Base-by-base conservation (phyloP, 2,888 invertebrate species). In the Metopia argyrocephala region DNA sequence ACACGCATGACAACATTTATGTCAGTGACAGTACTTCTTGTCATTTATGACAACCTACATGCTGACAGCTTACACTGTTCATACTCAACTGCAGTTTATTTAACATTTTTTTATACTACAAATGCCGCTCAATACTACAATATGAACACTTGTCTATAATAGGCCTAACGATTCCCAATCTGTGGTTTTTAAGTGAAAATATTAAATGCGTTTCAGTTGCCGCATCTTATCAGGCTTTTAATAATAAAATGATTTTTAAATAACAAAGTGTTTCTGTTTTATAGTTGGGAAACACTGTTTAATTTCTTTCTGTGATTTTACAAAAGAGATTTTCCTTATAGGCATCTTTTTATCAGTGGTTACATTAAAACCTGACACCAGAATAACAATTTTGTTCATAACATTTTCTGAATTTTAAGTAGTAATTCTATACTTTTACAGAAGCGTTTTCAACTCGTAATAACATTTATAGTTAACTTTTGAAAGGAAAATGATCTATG, bases 21-120 rank as follows among this genome's bases (percentile, higher is more conserved):
- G 65, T 65, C 69, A 80, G 61, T 70, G 80, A 76, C 76, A 80
- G 80, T 74, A 76, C 80, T 76, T 76, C 80, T 80, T 76, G 80
- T 80, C 76, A 74, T 65, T 65, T 76, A 76, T 80, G 80, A 80
- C 80, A 80, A 80, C 80, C 73, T 69, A 76, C 76, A 80, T 69
- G 80, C 64, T 64, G 73, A 76, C 80, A 64, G 57, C 62, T 48
- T 56, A 62, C 64, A 68, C 62, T 46, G 46, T 69, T 23, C 27
- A 31, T 48, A 50, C 59, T 27, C 38, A 38, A 68, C 61, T 68
- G 28, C 21, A 52, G 50, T 59, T 28, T 27, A 45, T 45, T 38
- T 61, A 45, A 54, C 62, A 27, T 28, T 65, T 38, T 28, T 61
- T 15, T 15, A 54, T 27, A 56, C 3, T 31, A 74, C 65, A 74